Conservation (phyloP, 2,888 invertebrate species). For the Epinotia nisella region DNA sequence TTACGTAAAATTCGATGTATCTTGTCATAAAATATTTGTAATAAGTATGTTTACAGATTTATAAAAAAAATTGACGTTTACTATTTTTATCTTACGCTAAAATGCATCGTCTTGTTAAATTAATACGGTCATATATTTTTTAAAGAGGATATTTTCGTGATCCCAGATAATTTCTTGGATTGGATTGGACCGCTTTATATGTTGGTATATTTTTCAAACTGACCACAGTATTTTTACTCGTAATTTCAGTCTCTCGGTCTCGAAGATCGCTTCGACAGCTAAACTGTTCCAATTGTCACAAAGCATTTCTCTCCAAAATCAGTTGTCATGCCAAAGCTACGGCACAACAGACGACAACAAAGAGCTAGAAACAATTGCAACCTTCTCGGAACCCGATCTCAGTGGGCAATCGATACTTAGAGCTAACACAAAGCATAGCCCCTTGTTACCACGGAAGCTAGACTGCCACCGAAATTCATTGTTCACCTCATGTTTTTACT, state of each 20-base stretch:
- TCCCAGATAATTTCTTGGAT: no score
- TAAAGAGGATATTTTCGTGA: no score
- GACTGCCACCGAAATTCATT: constrained; percentile 66
- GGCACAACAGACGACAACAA: constrained; percentile 35
- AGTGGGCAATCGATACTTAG: constrained; percentile 66
- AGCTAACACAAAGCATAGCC: constrained; percentile 65
- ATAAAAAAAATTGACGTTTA: no score
- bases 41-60: no score
- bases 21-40: no score
- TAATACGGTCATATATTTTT: no score
- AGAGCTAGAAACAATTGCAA: constrained; percentile 49
- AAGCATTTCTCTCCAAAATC: constrained; percentile 5
- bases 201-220: not conserved
- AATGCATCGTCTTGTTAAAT: no score
- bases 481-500: constrained; percentile 69
- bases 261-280: not conserved
- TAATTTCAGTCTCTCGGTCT: no score
- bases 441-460: constrained; percentile 73
- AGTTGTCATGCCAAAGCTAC: constrained; percentile 16
- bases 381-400: constrained; percentile 62
- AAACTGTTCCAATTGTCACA: constrained; percentile 7
- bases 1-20: no score
- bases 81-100: no score
- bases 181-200: no score
- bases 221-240: not conserved